Evolutionary conservation across 2,888 invertebrate genomes (phyloP), one percentile per base, ranked within the genome.

Genomic region (Chirona hameri): DNA sequence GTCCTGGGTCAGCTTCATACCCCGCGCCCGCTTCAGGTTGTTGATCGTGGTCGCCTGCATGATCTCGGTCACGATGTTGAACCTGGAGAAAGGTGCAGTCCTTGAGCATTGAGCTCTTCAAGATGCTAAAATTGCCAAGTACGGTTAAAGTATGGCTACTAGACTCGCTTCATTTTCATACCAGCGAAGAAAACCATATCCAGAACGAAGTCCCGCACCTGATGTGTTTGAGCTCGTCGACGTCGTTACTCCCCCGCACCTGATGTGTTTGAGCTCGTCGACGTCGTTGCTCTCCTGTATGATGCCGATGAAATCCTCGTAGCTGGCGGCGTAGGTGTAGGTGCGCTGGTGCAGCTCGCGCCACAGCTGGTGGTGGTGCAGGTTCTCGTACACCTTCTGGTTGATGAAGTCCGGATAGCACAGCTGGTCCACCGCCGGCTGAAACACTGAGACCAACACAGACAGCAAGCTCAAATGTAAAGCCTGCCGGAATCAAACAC

Each of bases 21-120:
- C 95, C 89, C 95, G 94, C 12, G 95, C 93, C 86, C 95, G 91
- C 89, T 96, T 96, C 84, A 96, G 90, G 87, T 96, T 96, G 89
- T 96, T 95, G 85, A 96, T 91, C 0, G 95, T 95, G 27, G 96
- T 96, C 0, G 96, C 96, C 90, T 97, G 95, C 94, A 97, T 95
- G 86, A 97, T 93, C 90, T 96, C 96, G 79, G 94, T 94, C 10
- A 96, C 94, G 85, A 97, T 95, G 86, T 94, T 95, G 86, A 93
- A 94, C 85, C 94, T 93, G 87, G 79, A 88, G 85, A 82, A 83
- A 82, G 65, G n/a, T n/a, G n/a, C n/a, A n/a, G n/a, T n/a, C n/a
- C n/a, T n/a, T n/a, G n/a, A n/a, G n/a, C n/a, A n/a, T n/a, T n/a
- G n/a, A n/a, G n/a, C n/a, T n/a, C n/a, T n/a, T n/a, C n/a, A n/a